A percentile compares a stretch with the other conserved stretches of the same genome.
phyloP scores from a whole-genome alignment of 2,888 invertebrate species.

The Perizoma affinitatum region DNA sequence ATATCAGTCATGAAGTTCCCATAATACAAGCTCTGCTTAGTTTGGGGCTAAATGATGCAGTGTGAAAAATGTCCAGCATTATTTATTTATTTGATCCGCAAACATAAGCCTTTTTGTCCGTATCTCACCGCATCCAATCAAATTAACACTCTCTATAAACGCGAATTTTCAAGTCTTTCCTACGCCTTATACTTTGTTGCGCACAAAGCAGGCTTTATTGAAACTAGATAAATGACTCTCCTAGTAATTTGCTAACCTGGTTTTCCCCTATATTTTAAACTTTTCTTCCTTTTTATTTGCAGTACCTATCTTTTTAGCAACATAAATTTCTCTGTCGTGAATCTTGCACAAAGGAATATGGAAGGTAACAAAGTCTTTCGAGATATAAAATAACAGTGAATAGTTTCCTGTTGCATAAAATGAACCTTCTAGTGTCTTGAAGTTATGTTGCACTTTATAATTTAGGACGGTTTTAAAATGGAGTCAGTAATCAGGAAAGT shows the following conservation, averaged over 20 bases:
- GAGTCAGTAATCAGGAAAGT: not conserved
- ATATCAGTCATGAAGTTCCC: too few species aligned
- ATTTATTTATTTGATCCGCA: too few species aligned
- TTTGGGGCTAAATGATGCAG: too few species aligned
- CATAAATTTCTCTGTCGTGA: slow-evolving; percentile 25
- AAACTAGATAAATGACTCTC: slow-evolving; percentile 40
- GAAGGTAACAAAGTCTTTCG: slow-evolving; percentile 5
- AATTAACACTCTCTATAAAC: slow-evolving; percentile 41
- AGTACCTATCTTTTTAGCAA: slow-evolving; percentile 19
- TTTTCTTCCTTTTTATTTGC: slow-evolving; percentile 18
- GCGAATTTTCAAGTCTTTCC: slow-evolving; percentile 27
- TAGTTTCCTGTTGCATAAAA: slow-evolving; percentile 6
- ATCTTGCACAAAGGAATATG: slow-evolving; percentile 24
- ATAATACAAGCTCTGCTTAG: too few species aligned
- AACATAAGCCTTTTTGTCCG: not conserved
- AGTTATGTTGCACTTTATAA: slow-evolving; percentile 4
- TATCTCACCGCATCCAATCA: slow-evolving; percentile 29
- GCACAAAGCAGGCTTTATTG: slow-evolving; percentile 48
- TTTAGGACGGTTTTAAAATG: not conserved
- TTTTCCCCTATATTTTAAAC: slow-evolving; percentile 27
- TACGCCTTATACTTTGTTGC: slow-evolving; percentile 42
- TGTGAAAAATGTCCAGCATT: too few species aligned
- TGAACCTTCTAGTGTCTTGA: slow-evolving; percentile 5
- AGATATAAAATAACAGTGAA: slow-evolving; percentile 7
- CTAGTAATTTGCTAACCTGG: slow-evolving; percentile 32